Evolutionary conservation across 2,888 invertebrate genomes (phyloP).

Genomic region (Sabatieria punctata): DNA sequence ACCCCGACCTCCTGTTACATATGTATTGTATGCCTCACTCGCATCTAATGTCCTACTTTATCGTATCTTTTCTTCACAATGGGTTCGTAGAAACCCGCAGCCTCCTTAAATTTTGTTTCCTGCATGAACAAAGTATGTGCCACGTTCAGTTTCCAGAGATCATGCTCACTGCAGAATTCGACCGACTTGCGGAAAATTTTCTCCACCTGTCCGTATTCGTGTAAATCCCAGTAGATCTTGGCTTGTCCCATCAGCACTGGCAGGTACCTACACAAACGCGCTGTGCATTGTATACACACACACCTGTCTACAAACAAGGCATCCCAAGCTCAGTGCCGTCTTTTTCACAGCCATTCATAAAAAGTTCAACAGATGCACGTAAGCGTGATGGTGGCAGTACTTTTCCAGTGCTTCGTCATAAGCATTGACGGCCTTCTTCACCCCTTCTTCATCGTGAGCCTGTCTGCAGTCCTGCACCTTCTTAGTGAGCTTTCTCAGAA

Average conservation of each 20-base stretch:
- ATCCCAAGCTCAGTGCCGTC: not conserved
- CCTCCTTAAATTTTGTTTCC: slow-evolving; percentile 92
- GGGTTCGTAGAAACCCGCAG: slow-evolving; percentile 91
- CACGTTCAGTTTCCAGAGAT: slow-evolving; percentile 89
- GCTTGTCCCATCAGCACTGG: slow-evolving; percentile 99
- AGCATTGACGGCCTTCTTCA: slow-evolving; percentile 66
- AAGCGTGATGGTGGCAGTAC: too few relatives aligned
- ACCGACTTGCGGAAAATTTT: slow-evolving; percentile 89
- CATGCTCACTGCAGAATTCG: slow-evolving; percentile 93
- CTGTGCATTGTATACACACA: too few relatives aligned
- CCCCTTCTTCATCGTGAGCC: slow-evolving; percentile 61
- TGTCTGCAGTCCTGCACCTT: slow-evolving; percentile 68
- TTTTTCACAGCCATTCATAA: too few relatives aligned
- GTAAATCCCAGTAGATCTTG: slow-evolving; percentile 92
- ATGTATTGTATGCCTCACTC: not conserved
- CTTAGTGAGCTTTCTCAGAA: slow-evolving; percentile 72
- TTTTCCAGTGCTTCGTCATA: slow-evolving; percentile 71
- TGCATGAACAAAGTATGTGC: slow-evolving; percentile 99
- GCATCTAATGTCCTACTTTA: slow-evolving; percentile 38
- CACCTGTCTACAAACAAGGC: not conserved
- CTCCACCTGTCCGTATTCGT: slow-evolving; percentile 86
- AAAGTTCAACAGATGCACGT: too few relatives aligned
- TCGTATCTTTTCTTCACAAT: slow-evolving; percentile 86
- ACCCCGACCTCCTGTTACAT: too few relatives aligned
- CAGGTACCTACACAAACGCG: slow-evolving; percentile 56